A percentile compares a stretch with the other conserved stretches of the same genome.
phyloP scores from a whole-genome alignment of 2,888 invertebrate species.

The Microplitis manilae region DNA sequence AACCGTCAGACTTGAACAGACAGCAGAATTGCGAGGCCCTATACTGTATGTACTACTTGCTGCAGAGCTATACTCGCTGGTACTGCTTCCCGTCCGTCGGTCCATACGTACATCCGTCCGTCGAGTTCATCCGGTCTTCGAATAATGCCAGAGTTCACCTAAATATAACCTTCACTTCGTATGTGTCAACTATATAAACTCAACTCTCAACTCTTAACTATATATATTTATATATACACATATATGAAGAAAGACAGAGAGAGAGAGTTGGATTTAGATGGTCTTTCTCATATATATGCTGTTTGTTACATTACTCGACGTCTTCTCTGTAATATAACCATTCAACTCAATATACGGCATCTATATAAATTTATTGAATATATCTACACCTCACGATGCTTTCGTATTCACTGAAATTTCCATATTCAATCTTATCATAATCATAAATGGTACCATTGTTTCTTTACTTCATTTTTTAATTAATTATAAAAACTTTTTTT shows the following conservation, averaged over 20 bases:
- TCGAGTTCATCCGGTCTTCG: constrained; percentile 50
- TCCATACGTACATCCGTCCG: constrained; percentile 54
- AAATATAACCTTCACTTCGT: constrained; percentile 58
- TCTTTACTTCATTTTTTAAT: neutral
- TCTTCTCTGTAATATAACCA: neutral
- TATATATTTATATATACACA: neutral
- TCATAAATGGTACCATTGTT: neutral
- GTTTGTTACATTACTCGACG: neutral
- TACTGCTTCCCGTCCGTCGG: constrained; percentile 50
- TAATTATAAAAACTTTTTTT: too few species aligned
- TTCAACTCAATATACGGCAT: neutral
- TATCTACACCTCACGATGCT: neutral
- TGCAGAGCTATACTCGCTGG: constrained; percentile 18
- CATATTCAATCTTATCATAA: neutral
- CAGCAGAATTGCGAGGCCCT: constrained; percentile 48
- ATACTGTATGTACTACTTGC: constrained; percentile 8
- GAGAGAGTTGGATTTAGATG: neutral
- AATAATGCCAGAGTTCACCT: constrained; percentile 64
- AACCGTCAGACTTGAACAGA: constrained; percentile 58
- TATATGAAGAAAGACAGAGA: neutral
- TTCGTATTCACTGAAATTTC: neutral
- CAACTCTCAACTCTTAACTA: constrained; percentile 13
- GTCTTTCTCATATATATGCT: constrained; percentile 33
- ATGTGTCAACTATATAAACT: constrained; percentile 33
- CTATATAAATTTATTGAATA: neutral